Evolutionary conservation across 2,888 invertebrate genomes (phyloP), one percentile per base, ranked within the genome.

Genomic region (Leptopterna dolabrata): DNA sequence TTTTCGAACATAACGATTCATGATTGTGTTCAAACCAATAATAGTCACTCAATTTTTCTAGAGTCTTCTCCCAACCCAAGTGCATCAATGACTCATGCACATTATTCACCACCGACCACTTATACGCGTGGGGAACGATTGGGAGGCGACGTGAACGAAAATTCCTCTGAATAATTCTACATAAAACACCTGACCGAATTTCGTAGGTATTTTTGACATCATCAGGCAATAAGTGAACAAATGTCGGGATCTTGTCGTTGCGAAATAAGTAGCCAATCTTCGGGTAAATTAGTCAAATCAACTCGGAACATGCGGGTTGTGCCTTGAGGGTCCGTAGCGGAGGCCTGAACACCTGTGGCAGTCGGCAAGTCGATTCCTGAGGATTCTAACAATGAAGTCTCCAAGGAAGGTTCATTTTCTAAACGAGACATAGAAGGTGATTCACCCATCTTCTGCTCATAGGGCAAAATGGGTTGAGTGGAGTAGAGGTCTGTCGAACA

Each of bases 121-220:
- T 76, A 1, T 90, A 88, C 11, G 90, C 76, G 27, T 85, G 85
- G 16, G 85, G 85, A 16, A 76, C 73, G 6, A 83, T 83, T 1
- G 83, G 83, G 16, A 41, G 27, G 24, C 84, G 71, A 13, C 71
- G 70, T 19, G 36, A 30, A 1, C 43, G 43, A 16, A 73, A 14
- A 76, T 90, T 90, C 11, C 90, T 86, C 80, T 91, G 89, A 14
- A 90, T 89, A 78, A 88, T 89, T 36, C 89, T 78, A 76, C 86
- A 87, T 2, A 89, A 45, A 19, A 88, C 82, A 19, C 87, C 88
- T 0, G 84, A 71, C n/a, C 89, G 45, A 29, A 89, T 41, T 71
- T 88, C 87, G 27, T 87, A 89, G 13, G 89, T 84, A 78, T 87
- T 81, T 81, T n/a, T 73, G 30, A 85, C 36, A 14, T 41, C 76